phyloP scores from a whole-genome alignment of 1,140 invertebrate genomes.

The Lepidurus arcticus region DNA sequence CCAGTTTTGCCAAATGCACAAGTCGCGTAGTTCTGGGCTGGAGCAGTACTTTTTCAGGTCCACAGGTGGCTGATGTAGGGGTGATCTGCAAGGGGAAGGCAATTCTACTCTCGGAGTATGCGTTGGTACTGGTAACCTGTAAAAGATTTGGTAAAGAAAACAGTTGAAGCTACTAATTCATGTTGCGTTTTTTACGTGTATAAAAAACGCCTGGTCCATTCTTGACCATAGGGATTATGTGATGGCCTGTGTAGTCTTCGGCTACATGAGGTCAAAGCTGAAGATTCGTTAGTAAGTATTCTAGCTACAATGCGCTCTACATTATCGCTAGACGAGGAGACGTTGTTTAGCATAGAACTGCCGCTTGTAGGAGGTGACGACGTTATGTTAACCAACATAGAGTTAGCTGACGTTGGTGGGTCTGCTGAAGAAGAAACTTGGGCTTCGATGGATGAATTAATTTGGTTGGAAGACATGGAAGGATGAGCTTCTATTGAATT shows the following conservation, averaged over 20 bases:
- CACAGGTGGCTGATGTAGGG: not conserved
- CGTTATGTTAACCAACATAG: constrained; percentile 24
- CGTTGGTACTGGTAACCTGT: not conserved
- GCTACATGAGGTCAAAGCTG: not conserved
- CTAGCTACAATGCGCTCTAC: not conserved
- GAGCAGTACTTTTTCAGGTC: not conserved
- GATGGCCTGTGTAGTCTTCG: not conserved
- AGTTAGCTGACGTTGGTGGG: not conserved
- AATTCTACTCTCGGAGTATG: not conserved
- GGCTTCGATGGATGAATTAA: constrained; percentile 20
- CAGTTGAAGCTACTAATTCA: not conserved
- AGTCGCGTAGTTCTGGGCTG: not conserved
- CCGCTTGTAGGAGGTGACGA: constrained; percentile 28
- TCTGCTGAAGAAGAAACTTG: not conserved
- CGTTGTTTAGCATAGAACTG: constrained; percentile 29
- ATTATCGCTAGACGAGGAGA: not conserved
- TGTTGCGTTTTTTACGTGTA: constrained; percentile 23
- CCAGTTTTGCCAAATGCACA: not conserved
- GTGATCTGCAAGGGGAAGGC: not conserved
- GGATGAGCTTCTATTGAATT: constrained; percentile 29
- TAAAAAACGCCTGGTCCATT: constrained; percentile 31
- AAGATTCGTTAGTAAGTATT: not conserved
- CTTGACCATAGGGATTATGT: constrained; percentile 17
- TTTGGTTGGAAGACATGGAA: constrained; percentile 23
- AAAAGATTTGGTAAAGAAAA: not conserved